Evolutionary conservation across 2,888 invertebrate genomes (phyloP), one percentile per base, ranked within the genome.

Genomic region (Campoletis raptor): DNA sequence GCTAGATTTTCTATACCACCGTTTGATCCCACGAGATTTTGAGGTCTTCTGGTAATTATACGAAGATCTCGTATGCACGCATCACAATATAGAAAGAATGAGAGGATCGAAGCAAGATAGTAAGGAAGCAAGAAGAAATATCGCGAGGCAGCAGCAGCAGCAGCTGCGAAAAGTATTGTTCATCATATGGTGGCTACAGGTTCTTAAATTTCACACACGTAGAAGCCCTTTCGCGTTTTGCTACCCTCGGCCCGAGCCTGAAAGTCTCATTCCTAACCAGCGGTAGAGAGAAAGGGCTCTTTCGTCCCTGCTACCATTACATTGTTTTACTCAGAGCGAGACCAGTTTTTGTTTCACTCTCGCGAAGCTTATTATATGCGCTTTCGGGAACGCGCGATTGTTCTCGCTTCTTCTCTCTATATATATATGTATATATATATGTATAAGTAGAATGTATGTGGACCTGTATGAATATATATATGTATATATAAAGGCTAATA

Each of bases 271-370:
- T 61, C 70, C 79, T 66, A 79, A 37, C 67, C 40, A 79, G 70
- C 80, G 30, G 64, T 69, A 66, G 30, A 61, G 30, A 61, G 61
- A 61, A 83, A 83, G 76, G 85, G 76, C 77, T 88, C 88, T 81
- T 30, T 30, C 83, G 74, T 77, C 82, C 80, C 79, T 76, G 82
- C 52, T 84, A 89, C 86, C 88, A 67, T 67, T 84, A 76, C 91
- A 93, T 94, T 94, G 93, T 93, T 93, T 94, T 94, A 93, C 91
- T 90, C 90, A 88, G 52, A 76, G 93, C 91, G 89, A 92, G 93
- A 94, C 93, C 92, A 94, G 93, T 94, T 94, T 93, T 93, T 93
- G 91, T 92, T 92, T 93, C 92, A 90, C 90, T 91, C 90, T 83
- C 61, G 83, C 78, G 85, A 84, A 87, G 92, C 92, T 93, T 93